Evolutionary conservation across 2,797 vertebrate species (phyloP).

Genomic region (Eptatretus atami): DNA sequence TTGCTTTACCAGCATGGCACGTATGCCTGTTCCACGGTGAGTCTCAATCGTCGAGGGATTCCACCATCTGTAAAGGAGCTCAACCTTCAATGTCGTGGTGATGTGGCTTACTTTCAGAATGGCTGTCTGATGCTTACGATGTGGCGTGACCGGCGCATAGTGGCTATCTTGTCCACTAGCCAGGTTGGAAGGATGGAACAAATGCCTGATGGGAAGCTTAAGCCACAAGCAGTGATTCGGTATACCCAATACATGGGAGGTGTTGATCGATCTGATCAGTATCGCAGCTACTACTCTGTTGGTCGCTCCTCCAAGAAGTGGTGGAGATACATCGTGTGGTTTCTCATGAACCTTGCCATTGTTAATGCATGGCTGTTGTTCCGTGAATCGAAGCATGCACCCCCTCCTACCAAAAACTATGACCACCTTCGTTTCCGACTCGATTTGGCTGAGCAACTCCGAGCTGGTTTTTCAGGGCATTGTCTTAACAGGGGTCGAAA

Average conservation of each 20-base stretch:
- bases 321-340: conserved; percentile 46
- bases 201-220: conserved; percentile 15
- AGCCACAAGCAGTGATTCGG: conserved; percentile 25
- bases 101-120: conserved; percentile 36
- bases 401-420: conserved; percentile 30
- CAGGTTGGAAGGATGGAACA: conserved; percentile 16
- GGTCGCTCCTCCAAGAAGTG: conserved; percentile 33
- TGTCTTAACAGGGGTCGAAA: background rate
- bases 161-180: conserved; percentile 24
- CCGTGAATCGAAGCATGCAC: conserved; percentile 21
- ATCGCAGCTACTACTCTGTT: conserved; percentile 35
- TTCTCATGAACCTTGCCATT: conserved; percentile 32
- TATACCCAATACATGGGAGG: conserved; percentile 42
- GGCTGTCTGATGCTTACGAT: conserved; percentile 29
- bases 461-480: conserved; percentile 32
- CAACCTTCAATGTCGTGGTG: conserved; percentile 23
- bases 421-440: conserved; percentile 33
- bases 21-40: conserved; percentile 27
- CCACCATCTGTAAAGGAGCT: conserved; percentile 25
- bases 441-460: conserved; percentile 31
- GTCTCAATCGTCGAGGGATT: conserved; percentile 22
- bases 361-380: conserved; percentile 30
- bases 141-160: conserved; percentile 21
- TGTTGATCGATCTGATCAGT: conserved; percentile 30
- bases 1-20: conserved; percentile 20